phyloP scores from a whole-genome alignment of 2,888 invertebrate species.

The Tetheella fluctuosa region DNA sequence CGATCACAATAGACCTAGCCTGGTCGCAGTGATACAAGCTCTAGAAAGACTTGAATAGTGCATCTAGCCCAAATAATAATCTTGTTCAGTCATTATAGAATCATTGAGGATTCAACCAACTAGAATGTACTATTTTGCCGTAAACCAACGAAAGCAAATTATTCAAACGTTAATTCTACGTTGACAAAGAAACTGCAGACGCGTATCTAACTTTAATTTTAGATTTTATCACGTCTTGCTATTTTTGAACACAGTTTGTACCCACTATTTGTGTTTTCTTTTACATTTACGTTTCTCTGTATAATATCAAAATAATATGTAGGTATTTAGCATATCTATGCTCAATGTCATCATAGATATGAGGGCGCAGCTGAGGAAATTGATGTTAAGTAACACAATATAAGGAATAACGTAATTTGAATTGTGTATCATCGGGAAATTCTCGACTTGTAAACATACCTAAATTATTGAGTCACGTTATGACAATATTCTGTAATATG shows the following conservation, averaged over 20 bases:
- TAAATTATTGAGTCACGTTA: constrained; percentile 8
- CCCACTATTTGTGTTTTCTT: constrained; percentile 7
- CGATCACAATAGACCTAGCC: too few species aligned
- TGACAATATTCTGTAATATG: not conserved
- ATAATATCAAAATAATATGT: too few species aligned
- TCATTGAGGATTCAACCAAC: too few species aligned
- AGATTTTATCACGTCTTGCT: constrained; percentile 9
- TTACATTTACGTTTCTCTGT: not conserved
- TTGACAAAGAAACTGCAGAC: constrained; percentile 7
- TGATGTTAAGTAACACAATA: constrained; percentile 8
- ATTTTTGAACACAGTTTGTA: constrained; percentile 1
- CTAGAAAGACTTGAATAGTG: too few species aligned
- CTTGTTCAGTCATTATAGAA: not conserved
- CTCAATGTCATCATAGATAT: too few species aligned
- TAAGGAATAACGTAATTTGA: not conserved
- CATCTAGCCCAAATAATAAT: not conserved
- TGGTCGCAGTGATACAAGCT: too few species aligned
- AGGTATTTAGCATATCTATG: not conserved
- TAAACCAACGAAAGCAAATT: not conserved
- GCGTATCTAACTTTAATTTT: not conserved
- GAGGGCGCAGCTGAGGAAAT: constrained; percentile 7
- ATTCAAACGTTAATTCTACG: not conserved
- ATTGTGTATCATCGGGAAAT: constrained; percentile 3
- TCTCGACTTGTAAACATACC: not conserved
- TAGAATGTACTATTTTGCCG: not conserved